A percentile compares a stretch with the other conserved stretches of the same genome.
Evolutionary conservation across 2,113 vertebrate species (phyloP).

Genomic region (Calyptomena viridis): DNA sequence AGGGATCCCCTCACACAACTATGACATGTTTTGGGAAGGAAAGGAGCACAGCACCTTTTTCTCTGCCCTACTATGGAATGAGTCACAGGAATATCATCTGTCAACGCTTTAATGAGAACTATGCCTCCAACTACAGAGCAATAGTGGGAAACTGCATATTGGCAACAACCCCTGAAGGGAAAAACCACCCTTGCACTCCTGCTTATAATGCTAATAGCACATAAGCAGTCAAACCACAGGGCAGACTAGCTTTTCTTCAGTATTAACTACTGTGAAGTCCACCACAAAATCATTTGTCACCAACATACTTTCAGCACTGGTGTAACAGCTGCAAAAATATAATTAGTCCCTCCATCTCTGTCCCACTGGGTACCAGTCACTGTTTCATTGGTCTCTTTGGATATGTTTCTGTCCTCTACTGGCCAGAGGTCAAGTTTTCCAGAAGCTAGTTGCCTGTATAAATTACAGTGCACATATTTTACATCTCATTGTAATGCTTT

Average conservation of each 20-base stretch:
- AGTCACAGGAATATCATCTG: constrained; percentile 9
- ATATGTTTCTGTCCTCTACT: constrained; percentile 34
- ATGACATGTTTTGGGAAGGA: neutral
- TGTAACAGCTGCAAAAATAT: constrained; percentile 60
- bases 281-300: constrained; percentile 48
- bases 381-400: constrained; percentile 18
- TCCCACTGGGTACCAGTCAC: constrained; percentile 4
- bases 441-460: constrained; percentile 58
- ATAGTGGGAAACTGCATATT: neutral
- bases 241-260: neutral
- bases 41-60: neutral
- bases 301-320: neutral
- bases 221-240: constrained; percentile 8
- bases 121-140: neutral
- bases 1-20: neutral
- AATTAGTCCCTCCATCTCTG: constrained; percentile 48
- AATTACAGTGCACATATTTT: constrained; percentile 58
- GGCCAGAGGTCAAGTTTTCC: constrained; percentile 54
- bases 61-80: neutral
- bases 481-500: constrained; percentile 46
- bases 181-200: neutral
- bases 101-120: constrained; percentile 26
- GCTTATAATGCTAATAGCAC: constrained; percentile 9
- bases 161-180: neutral
- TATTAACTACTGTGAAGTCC: constrained; percentile 17